A percentile compares a stretch with the other conserved stretches of the same genome.
Conservation (phyloP, 2,888 invertebrate species). For the Pammene aurita region DNA sequence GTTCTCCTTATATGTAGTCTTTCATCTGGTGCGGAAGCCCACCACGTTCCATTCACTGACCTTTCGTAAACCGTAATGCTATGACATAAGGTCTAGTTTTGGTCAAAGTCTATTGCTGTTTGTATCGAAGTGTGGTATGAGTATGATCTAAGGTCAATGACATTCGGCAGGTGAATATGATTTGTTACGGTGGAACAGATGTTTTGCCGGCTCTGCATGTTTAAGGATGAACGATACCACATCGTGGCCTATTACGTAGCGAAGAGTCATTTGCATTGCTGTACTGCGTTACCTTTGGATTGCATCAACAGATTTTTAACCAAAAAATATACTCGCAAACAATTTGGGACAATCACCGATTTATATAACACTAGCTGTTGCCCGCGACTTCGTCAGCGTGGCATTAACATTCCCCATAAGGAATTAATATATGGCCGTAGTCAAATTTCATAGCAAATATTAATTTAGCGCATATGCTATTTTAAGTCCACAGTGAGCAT, state of each 20-base stretch:
- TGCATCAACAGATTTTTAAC: too few species aligned
- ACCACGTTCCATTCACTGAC: conserved; percentile 41
- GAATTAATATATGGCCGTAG: too few species aligned
- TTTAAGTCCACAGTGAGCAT: too few species aligned
- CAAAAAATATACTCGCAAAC: too few species aligned
- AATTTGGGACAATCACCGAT: too few species aligned
- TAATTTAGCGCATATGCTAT: too few species aligned
- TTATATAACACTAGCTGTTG: too few species aligned
- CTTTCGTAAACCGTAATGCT: not conserved
- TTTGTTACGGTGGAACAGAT: conserved; percentile 33
- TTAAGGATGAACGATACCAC: conserved; percentile 3
- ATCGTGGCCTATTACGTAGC: not conserved
- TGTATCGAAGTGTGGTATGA: conserved; percentile 32
- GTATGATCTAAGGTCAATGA: conserved; percentile 20
- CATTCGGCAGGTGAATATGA: conserved; percentile 37
- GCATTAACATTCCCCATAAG: too few species aligned
- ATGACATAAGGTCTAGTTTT: not conserved
- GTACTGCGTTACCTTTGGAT: not conserved
- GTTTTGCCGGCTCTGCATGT: conserved; percentile 9
- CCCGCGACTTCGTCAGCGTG: too few species aligned
- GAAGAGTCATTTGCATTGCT: not conserved
- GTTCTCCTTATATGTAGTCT: conserved; percentile 60
- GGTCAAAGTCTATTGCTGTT: not conserved
- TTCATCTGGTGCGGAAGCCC: conserved; percentile 54
- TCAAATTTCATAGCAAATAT: too few species aligned